phyloP scores from a whole-genome alignment of 2,888 invertebrate species.

The Priocnemis perturbator region DNA sequence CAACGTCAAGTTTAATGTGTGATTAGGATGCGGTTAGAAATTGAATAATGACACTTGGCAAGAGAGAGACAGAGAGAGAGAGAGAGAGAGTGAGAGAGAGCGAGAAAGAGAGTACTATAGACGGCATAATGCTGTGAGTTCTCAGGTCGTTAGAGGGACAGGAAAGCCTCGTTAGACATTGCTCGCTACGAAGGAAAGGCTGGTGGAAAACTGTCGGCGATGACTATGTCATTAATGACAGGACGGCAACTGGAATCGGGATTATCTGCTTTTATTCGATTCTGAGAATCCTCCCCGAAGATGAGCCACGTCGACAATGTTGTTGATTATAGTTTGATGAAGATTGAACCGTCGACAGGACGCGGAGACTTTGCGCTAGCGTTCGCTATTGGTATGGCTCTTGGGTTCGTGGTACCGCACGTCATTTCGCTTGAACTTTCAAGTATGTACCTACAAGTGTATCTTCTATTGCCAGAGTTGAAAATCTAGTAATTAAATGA shows the following conservation, averaged over 20 bases:
- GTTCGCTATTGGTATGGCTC: no score
- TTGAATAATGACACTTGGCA: no score
- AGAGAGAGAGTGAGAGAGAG: background rate
- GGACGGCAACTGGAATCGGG: constrained; percentile 24
- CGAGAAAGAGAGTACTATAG: no score
- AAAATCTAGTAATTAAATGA: no score
- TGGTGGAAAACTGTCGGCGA: constrained; percentile 35
- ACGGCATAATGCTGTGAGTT: constrained; percentile 4
- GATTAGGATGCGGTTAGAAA: no score
- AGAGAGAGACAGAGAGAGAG: no score
- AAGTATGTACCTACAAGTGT: no score
- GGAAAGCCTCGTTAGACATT: constrained; percentile 40
- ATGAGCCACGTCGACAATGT: constrained; percentile 4
- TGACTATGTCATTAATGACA: constrained; percentile 9
- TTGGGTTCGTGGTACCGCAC: no score
- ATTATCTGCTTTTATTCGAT: constrained; percentile 38
- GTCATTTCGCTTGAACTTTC: no score
- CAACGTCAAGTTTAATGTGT: no score
- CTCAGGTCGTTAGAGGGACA: constrained; percentile 22
- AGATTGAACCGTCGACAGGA: constrained; percentile 9
- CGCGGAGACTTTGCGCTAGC: no score
- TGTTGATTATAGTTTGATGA: constrained; percentile 22
- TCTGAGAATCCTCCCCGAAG: constrained; percentile 18
- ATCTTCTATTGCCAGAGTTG: no score
- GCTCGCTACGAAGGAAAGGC: constrained; percentile 24